A percentile compares a stretch with the other conserved stretches of the same genome.
phyloP scores from a whole-genome alignment of 2,888 invertebrate genomes.

The Pseudeuparius sepicola region DNA sequence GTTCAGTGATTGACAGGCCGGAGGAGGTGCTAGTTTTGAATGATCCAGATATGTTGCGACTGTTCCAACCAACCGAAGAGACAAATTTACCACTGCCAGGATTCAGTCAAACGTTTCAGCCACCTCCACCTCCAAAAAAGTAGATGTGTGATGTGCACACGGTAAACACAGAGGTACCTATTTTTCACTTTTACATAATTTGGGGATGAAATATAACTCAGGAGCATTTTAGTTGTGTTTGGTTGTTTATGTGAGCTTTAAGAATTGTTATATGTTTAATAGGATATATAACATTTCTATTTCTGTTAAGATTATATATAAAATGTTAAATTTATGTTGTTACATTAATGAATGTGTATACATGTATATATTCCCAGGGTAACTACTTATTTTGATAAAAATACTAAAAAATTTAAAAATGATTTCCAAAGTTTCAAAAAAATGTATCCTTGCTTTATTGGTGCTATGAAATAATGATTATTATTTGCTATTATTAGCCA shows the following conservation, averaged over 20 bases:
- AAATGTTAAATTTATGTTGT: too few relatives aligned
- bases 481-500: too few relatives aligned
- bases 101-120: slow-evolving; percentile 43
- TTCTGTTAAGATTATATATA: too few relatives aligned
- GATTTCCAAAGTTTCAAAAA: too few relatives aligned
- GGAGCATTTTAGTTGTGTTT: slow-evolving; percentile 1
- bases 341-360: too few relatives aligned
- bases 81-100: slow-evolving; percentile 39
- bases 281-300: too few relatives aligned
- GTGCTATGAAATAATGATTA: too few relatives aligned
- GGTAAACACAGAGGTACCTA: too few relatives aligned
- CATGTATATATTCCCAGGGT: background rate
- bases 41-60: slow-evolving; percentile 29
- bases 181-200: too few relatives aligned
- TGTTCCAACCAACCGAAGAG: slow-evolving; percentile 32
- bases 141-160: background rate
- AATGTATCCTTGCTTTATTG: too few relatives aligned
- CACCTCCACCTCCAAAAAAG: slow-evolving; percentile 28
- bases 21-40: slow-evolving; percentile 25
- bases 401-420: too few relatives aligned
- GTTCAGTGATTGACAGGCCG: slow-evolving; percentile 15
- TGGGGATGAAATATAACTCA: too few relatives aligned
- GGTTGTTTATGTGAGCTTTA: background rate
- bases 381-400: slow-evolving; percentile 2
- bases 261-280: background rate